Base-by-base conservation (phyloP, 2,888 invertebrate genomes). In the Lordiphosa fenestrarum region DNA sequence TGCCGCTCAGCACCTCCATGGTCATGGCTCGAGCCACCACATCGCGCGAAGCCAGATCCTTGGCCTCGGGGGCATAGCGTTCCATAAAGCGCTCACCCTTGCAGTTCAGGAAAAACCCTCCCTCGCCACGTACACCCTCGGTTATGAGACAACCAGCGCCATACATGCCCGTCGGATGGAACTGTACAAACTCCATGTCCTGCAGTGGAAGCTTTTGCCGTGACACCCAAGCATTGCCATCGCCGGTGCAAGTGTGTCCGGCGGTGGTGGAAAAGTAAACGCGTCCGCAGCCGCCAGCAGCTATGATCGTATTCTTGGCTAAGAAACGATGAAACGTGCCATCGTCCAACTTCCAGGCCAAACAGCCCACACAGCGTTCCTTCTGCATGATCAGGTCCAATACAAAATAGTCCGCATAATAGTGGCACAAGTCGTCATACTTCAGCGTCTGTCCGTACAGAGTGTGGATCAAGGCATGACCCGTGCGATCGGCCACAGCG, bases 51-150 rank as follows among this genome's bases (percentile, higher is more conserved):
- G 99, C 99, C 53, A 99, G 91, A 91, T 99, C 99, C 91, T 98
- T 99, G 6, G 98, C 98, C 19, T 96, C 95, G 0, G 99, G 99
- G 1, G 99, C 99, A 90, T 99, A 99, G 30, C 97, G 92, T 90
- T 98, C 98, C 98, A 98, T 98, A 89, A 98, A 98, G 25, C 99
- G 92, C 90, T 99, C 99, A 38, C 99, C 99, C 89, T 98, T 94
- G n/a, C 94, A 94, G 90, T 99, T 99, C 46, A 99, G 92, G 23
- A 99, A 92, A 90, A 95, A 98, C 7, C 99, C 99, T 53, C 98
- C 98, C 90, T 99, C 98, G 12, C 98, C 98, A 59, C 99, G 94
- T 83, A 95, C 96, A 0, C 96, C 99, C 90, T 99, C 99, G 0
- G 99, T 99, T 64, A 99, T 98, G 52, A 99, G 92, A 87, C 98